A percentile compares a stretch with the other conserved stretches of the same genome.
Evolutionary conservation across 1,140 invertebrate species (phyloP).

Genomic region (Gyrodactylus bullatarudis): DNA sequence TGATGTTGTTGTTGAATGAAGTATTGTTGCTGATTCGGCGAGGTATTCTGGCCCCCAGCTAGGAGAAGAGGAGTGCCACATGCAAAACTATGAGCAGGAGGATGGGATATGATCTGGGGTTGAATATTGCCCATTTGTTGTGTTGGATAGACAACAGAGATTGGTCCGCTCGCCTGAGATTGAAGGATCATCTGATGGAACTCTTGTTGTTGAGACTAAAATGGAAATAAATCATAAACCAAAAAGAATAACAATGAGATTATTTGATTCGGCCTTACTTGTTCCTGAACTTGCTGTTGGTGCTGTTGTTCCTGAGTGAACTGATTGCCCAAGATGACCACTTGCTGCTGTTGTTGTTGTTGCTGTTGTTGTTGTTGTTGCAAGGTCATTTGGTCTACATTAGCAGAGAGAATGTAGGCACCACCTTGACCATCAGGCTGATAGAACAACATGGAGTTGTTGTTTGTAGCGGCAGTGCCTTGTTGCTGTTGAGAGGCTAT

Average conservation of each 20-base stretch:
- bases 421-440: background rate
- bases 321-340: background rate
- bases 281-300: too few species aligned
- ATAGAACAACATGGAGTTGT: background rate
- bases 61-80: background rate
- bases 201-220: background rate
- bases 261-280: too few species aligned
- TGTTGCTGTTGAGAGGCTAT: background rate
- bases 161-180: background rate
- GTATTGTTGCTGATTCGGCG: background rate
- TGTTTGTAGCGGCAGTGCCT: too few species aligned
- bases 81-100: background rate
- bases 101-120: background rate
- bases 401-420: background rate
- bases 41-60: background rate
- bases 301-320: too few species aligned
- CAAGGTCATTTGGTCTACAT: background rate
- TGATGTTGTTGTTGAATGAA: background rate
- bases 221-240: background rate
- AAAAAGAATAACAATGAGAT: background rate
- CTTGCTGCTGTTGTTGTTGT: background rate
- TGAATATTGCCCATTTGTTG: background rate
- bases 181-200: background rate
- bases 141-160: background rate
- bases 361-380: background rate